phyloP scores from a whole-genome alignment of 2,888 invertebrate species.

The Campopleginae sp. region DNA sequence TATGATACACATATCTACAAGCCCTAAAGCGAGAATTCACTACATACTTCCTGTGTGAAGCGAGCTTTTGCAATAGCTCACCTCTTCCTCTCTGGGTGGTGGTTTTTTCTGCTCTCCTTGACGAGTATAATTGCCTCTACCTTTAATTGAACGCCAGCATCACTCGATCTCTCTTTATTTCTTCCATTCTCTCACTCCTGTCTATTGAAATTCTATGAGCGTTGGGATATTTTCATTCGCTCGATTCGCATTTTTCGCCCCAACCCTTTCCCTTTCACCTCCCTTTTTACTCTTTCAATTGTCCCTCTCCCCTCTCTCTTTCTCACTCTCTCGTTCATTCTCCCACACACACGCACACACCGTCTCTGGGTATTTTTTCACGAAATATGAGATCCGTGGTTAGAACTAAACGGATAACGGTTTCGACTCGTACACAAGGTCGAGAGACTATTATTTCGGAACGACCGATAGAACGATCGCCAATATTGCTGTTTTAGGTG shows the following conservation, averaged over 20 bases:
- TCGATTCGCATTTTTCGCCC: slow-evolving; percentile 45
- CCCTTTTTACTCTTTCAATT: slow-evolving; percentile 22
- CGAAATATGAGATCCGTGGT: slow-evolving; percentile 29
- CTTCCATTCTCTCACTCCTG: slow-evolving; percentile 23
- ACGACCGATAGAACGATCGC: slow-evolving; percentile 6
- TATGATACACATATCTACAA: slow-evolving; percentile 19
- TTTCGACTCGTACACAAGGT: slow-evolving; percentile 29
- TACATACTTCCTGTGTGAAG: slow-evolving; percentile 38
- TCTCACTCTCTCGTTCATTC: slow-evolving; percentile 16
- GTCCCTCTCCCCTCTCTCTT: slow-evolving; percentile 24
- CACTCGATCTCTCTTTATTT: slow-evolving; percentile 23
- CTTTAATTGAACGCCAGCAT: slow-evolving; percentile 70
- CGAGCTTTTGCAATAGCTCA: slow-evolving; percentile 25
- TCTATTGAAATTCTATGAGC: slow-evolving; percentile 59
- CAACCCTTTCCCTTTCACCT: slow-evolving; percentile 39
- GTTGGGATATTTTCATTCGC: slow-evolving; percentile 51
- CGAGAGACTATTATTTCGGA: slow-evolving; percentile 8
- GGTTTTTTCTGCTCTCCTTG: slow-evolving; percentile 37
- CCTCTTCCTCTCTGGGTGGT: slow-evolving; percentile 35
- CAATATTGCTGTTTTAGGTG: slow-evolving; percentile 25
- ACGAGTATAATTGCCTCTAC: slow-evolving; percentile 73
- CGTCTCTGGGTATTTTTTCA: neutral
- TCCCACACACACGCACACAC: too few species aligned
- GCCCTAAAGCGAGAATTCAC: slow-evolving; percentile 29
- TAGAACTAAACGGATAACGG: slow-evolving; percentile 31